Evolutionary conservation across 1,140 invertebrate species (phyloP).

Genomic region (Drosophila elegans): DNA sequence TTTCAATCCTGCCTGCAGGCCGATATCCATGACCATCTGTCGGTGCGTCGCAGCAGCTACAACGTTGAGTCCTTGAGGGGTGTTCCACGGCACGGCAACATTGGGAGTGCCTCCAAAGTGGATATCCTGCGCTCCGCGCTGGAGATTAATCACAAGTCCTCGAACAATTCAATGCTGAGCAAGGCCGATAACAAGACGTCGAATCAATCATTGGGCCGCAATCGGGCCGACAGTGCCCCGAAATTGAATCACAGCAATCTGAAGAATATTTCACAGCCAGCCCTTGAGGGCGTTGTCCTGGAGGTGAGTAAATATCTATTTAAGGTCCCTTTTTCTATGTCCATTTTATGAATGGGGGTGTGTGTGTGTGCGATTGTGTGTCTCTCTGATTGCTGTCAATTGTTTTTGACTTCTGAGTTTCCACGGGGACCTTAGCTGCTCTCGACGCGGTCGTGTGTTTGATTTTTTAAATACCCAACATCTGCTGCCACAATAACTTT

Average conservation of each 20-base stretch:
- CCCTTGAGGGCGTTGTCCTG: conserved; percentile 85
- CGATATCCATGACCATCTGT: conserved; percentile 84
- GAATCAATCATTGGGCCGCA: conserved; percentile 85
- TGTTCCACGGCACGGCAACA: conserved; percentile 72
- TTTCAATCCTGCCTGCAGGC: conserved; percentile 50
- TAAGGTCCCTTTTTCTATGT: conserved; percentile 1
- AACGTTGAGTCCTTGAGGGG: conserved; percentile 79
- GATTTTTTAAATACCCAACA: conserved; percentile 62
- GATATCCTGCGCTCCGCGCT: conserved; percentile 88
- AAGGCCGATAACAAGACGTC: conserved; percentile 85
- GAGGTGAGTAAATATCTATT: conserved; percentile 75
- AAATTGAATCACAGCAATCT: conserved; percentile 86
- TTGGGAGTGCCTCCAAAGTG: conserved; percentile 88
- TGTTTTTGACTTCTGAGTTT: conserved; percentile 73
- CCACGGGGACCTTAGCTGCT: conserved; percentile 2
- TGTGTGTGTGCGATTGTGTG: conserved; percentile 31
- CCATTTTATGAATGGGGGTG: conserved; percentile 8
- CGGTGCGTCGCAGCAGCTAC: conserved; percentile 84
- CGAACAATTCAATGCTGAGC: conserved; percentile 84
- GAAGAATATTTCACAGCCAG: conserved; percentile 87
- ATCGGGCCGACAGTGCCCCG: conserved; percentile 87
- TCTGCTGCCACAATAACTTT: conserved; percentile 78
- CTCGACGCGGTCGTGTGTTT: conserved; percentile 23
- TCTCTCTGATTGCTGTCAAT: conserved; percentile 79
- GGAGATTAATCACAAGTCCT: conserved; percentile 87